Evolutionary conservation across 1,140 invertebrate genomes (phyloP).

Genomic region (Drosophila aff.): DNA sequence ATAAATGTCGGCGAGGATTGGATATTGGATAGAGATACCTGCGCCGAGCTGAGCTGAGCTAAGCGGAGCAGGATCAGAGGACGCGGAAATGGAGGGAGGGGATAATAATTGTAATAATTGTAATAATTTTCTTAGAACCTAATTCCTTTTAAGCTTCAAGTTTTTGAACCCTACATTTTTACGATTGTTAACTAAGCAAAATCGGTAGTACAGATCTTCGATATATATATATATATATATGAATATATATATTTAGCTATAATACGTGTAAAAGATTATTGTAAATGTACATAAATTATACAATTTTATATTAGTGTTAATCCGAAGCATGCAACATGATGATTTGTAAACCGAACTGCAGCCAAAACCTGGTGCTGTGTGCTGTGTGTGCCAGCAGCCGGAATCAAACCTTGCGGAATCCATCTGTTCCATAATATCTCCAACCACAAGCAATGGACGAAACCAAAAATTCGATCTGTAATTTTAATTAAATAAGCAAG

Average conservation of each 20-base stretch:
- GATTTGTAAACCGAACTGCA: slow-evolving; percentile 40
- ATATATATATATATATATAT: slow-evolving; percentile 33
- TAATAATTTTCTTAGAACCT: slow-evolving; percentile 71
- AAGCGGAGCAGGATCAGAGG: slow-evolving; percentile 13
- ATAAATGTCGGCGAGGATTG: slow-evolving; percentile 23
- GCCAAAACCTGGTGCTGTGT: slow-evolving; percentile 33
- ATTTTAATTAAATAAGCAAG: slow-evolving; percentile 28
- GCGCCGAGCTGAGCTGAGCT: slow-evolving; percentile 50
- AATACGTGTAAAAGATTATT: slow-evolving; percentile 60
- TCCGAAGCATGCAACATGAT: slow-evolving; percentile 44
- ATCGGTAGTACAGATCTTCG: slow-evolving; percentile 66
- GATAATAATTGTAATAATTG: slow-evolving; percentile 34
- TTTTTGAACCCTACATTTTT: slow-evolving; percentile 73
- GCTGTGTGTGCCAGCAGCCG: slow-evolving; percentile 35
- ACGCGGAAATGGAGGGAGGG: neutral
- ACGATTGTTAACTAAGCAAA: slow-evolving; percentile 74
- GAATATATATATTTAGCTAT: slow-evolving; percentile 43
- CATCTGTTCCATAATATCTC: slow-evolving; percentile 18
- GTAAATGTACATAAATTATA: slow-evolving; percentile 77
- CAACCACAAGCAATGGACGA: slow-evolving; percentile 41
- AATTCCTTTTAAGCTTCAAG: slow-evolving; percentile 75
- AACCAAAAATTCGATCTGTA: slow-evolving; percentile 42
- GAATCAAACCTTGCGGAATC: slow-evolving; percentile 31
- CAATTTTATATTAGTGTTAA: slow-evolving; percentile 78
- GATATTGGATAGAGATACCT: slow-evolving; percentile 20